Evolutionary conservation across 2,113 vertebrate genomes (phyloP), one percentile per base, ranked within the genome.

Genomic region (Myotis brandtii): DNA sequence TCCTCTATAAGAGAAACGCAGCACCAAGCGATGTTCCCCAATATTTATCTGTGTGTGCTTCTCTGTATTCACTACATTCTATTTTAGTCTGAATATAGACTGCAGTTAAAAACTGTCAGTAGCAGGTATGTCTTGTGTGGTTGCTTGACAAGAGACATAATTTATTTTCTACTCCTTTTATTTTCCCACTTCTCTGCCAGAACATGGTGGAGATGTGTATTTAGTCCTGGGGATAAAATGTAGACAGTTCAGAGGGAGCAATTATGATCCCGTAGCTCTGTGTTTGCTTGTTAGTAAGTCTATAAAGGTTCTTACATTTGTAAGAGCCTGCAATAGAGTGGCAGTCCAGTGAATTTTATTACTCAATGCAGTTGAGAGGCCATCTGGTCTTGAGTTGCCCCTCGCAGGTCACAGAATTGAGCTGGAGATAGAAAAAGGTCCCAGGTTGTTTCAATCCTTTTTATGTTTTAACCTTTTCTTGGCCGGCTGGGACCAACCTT

Each of bases 21-120:
- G 52, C 66, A 75, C 73, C 56, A 32, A 76, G 84, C 4, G 0
- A 3, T 46, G 59, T 27, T 92, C 66, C 72, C 90, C 16, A 46
- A 1, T 32, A 66, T 81, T 96, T 92, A 52, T 86, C 66, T 94
- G 46, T 83, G 79, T 91, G 67, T 95, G 77, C 43, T 40, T 72
- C 3, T 91, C 62, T 88, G 90, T 93, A 95, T 96, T 62, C 52
- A 32, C 54, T 37, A 25, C 75, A 27, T 66, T 93, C 86, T 95
- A 25, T 67, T 95, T 84, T 86, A 86, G 59, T 92, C 18, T 73
- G 93, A 89, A 69, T 88, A 62, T 59, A 90, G 86, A 96, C 62
- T 67, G 40, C 20, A 67, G 93, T 32, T 56, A 76, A 27, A 90
- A n/a, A 32, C 70, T 48, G 46, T 84, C 94, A 89, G 77, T 30